Evolutionary conservation across 2,113 vertebrate genomes (phyloP).

Genomic region (Rhinolophus sinicus): DNA sequence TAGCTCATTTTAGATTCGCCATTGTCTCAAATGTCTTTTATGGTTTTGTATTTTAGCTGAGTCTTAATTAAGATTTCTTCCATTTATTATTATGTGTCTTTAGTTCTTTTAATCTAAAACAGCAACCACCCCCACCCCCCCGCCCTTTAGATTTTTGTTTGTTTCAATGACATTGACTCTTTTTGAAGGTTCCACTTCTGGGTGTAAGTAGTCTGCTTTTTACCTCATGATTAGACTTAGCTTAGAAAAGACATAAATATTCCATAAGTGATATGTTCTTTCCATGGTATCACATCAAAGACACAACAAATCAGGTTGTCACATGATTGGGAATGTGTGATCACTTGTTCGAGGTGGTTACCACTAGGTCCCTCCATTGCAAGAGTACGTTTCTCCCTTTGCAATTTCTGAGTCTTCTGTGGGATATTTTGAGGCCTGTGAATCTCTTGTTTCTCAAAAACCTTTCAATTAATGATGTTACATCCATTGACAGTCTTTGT

Average conservation of each 20-base stretch:
- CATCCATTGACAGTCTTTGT: not conserved
- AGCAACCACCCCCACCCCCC: not conserved
- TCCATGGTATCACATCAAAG: not conserved
- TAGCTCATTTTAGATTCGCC: not conserved
- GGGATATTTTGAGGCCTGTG: not conserved
- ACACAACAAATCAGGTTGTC: not conserved
- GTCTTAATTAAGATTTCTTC: not conserved
- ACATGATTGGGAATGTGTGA: not conserved
- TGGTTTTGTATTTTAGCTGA: constrained; percentile 36
- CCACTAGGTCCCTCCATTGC: not conserved
- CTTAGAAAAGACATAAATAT: not conserved
- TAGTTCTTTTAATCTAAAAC: not conserved
- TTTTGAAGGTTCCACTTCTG: not conserved
- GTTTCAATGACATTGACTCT: not conserved
- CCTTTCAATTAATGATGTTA: not conserved
- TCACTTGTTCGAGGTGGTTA: not conserved
- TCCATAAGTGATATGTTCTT: not conserved
- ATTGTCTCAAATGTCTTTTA: not conserved
- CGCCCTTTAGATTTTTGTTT: not conserved
- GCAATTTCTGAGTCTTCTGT: not conserved
- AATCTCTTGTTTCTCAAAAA: not conserved
- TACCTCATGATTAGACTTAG: not conserved
- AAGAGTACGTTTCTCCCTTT: not conserved
- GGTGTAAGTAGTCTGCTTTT: not conserved
- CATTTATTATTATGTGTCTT: not conserved